These are phyloP conservation scores for Paradoxurus hermaphroditus DNA, from an alignment of 2,113 vertebrate genomes.

Conservation along the genomic window DNA sequence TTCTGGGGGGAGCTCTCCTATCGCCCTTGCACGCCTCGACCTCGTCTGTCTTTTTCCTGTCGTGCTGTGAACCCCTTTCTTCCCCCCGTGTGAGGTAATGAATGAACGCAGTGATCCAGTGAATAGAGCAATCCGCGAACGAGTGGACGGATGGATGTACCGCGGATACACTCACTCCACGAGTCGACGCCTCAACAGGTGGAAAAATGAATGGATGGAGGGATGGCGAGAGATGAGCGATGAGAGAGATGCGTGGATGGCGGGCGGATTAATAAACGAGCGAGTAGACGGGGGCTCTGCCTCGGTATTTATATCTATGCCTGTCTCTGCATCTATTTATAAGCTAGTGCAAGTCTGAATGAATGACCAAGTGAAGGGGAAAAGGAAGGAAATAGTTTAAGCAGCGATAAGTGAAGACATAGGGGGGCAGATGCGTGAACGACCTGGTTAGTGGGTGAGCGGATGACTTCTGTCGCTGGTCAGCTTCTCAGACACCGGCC, in stretches of 20 bases:
- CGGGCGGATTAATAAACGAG: neutral
- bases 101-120: neutral
- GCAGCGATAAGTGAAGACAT: too few relatives aligned
- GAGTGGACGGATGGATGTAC: neutral
- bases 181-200: rapidly evolving
- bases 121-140: rapidly evolving
- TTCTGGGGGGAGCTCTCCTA: rapidly evolving
- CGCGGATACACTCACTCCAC: rapidly evolving
- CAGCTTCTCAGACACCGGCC: rapidly evolving
- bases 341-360: rapidly evolving
- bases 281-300: rapidly evolving
- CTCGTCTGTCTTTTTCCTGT: neutral
- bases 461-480: rapidly evolving
- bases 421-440: neutral
- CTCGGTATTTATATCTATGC: rapidly evolving
- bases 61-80: rapidly evolving
- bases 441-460: rapidly evolving
- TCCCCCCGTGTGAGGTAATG: neutral
- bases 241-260: neutral
- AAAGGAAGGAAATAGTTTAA: neutral
- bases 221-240: rapidly evolving
- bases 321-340: rapidly evolving
- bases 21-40: rapidly evolving
- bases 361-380: neutral
- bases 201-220: neutral